phyloP scores from a whole-genome alignment of 2,797 vertebrate species.

The Rachycentron canadum region DNA sequence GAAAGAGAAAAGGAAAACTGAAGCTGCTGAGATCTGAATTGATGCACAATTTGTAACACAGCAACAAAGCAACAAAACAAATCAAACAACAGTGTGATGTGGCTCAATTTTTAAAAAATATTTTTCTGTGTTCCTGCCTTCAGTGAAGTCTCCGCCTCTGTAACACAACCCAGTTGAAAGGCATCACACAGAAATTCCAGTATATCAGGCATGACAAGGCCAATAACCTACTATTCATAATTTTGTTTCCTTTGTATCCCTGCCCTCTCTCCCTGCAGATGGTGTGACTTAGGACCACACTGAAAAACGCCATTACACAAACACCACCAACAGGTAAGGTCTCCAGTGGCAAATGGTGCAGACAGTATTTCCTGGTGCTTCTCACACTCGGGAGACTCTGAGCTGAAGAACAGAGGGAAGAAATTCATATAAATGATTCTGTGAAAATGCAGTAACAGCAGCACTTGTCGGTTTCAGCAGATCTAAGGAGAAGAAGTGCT shows the following conservation, averaged over 20 bases:
- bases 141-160: constrained; percentile 39
- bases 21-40: constrained; percentile 62
- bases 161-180: constrained; percentile 49
- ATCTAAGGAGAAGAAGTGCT: constrained; percentile 49
- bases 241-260: constrained; percentile 47
- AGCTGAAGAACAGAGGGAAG: constrained; percentile 42
- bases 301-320: constrained; percentile 59
- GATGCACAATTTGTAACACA: constrained; percentile 61
- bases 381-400: constrained; percentile 46
- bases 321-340: constrained; percentile 70
- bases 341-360: constrained; percentile 50
- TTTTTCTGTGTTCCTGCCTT: constrained; percentile 45
- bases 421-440: constrained; percentile 67
- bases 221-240: constrained; percentile 53
- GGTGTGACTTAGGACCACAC: constrained; percentile 63
- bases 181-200: constrained; percentile 54
- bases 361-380: constrained; percentile 61
- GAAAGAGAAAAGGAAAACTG: constrained; percentile 59
- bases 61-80: constrained; percentile 51
- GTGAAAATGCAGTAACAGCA: constrained; percentile 58
- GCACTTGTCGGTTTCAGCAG: constrained; percentile 42
- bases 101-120: constrained; percentile 19
- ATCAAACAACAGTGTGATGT: constrained; percentile 54
- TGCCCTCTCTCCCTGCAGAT: constrained; percentile 51
- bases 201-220: constrained; percentile 61